These are phyloP conservation scores for Zaprionus capensis DNA, from an alignment of 1,140 invertebrate genomes.

Conservation along the genomic window DNA sequence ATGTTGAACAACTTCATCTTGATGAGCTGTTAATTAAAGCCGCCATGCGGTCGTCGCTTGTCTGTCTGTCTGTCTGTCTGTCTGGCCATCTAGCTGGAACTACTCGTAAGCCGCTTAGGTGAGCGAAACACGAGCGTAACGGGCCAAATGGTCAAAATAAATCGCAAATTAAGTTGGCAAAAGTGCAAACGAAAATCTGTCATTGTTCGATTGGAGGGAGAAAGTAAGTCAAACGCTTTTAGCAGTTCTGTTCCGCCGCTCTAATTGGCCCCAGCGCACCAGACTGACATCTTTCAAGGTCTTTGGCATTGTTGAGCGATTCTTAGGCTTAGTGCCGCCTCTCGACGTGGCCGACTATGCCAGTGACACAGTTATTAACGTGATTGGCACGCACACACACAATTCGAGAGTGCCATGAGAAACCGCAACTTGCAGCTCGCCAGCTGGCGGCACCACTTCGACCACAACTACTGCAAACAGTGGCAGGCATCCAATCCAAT, in stretches of 20 bases:
- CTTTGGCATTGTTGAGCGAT: conserved; percentile 59
- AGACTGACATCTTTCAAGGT: conserved; percentile 66
- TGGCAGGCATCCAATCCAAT: conserved; percentile 59
- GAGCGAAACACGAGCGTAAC: conserved; percentile 53
- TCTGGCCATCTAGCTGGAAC: conserved; percentile 5
- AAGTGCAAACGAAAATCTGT: conserved; percentile 54
- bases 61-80: conserved; percentile 18
- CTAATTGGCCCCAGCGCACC: conserved; percentile 57
- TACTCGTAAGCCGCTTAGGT: conserved; percentile 65
- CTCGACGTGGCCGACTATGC: conserved; percentile 49
- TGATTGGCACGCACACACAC: conserved; percentile 74
- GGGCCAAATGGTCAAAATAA: conserved; percentile 43
- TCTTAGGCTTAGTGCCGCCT: conserved; percentile 67
- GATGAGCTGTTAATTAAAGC: conserved; percentile 78
- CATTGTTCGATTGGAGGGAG: conserved; percentile 56
- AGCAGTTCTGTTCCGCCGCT: conserved; percentile 53
- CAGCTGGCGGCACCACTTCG: conserved; percentile 27
- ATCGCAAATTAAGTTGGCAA: conserved; percentile 55
- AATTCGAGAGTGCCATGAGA: conserved; percentile 28
- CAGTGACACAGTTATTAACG: conserved; percentile 77
- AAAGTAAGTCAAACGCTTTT: conserved; percentile 64
- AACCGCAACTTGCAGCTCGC: conserved; percentile 47
- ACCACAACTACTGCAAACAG: conserved; percentile 52
- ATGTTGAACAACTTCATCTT: conserved; percentile 74
- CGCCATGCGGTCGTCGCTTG: conserved; percentile 35